Conservation (phyloP, 1,140 invertebrate species). For the honey bee (Apis mellifera) region DNA sequence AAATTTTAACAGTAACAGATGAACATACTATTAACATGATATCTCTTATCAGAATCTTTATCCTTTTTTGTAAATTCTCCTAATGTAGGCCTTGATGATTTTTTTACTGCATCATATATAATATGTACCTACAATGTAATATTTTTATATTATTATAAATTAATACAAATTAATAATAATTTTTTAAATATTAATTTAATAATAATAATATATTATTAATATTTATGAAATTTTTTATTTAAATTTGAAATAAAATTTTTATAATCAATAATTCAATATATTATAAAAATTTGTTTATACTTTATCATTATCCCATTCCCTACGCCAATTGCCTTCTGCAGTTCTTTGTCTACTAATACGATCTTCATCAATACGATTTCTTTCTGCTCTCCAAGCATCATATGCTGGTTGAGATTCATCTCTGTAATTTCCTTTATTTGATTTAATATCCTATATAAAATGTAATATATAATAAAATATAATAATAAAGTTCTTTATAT, state of each 20-base stretch:
- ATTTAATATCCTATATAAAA: slow-evolving; percentile 64
- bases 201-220: no score
- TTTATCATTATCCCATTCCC: slow-evolving; percentile 82
- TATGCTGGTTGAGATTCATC: slow-evolving; percentile 76
- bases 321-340: slow-evolving; percentile 80
- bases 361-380: slow-evolving; percentile 80
- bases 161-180: no score
- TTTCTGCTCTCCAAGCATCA: slow-evolving; percentile 80
- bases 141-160: background rate
- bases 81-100: slow-evolving; percentile 51
- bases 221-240: no score
- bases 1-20: slow-evolving; percentile 1
- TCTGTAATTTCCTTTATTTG: slow-evolving; percentile 50
- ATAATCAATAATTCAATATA: background rate
- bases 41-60: slow-evolving; percentile 71
- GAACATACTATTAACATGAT: slow-evolving; percentile 60
- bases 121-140: slow-evolving; percentile 64
- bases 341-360: slow-evolving; percentile 80
- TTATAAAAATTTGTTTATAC: slow-evolving; percentile 52
- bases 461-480: no score
- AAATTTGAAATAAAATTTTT: background rate
- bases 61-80: slow-evolving; percentile 67
- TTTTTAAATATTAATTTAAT: no score
- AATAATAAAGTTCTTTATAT: background rate
- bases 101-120: slow-evolving; percentile 67